phyloP scores from a whole-genome alignment of 2,888 invertebrate species.

The Eupithecia tripunctaria region DNA sequence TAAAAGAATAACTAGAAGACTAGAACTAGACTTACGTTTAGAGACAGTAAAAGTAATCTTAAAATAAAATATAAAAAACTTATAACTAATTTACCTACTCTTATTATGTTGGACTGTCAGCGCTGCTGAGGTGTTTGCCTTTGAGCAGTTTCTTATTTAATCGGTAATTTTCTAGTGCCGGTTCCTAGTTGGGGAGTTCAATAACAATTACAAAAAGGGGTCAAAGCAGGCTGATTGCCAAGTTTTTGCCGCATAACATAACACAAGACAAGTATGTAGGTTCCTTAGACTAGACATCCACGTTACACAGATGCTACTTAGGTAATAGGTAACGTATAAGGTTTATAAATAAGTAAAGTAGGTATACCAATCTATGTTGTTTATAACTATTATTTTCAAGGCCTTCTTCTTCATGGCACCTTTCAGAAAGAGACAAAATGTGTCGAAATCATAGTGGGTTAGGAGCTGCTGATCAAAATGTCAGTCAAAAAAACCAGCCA shows the following conservation, averaged over 20 bases:
- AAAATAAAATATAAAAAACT: no score
- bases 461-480: neutral
- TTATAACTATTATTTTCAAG: neutral
- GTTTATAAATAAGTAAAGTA: no score
- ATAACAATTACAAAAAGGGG: constrained; percentile 13
- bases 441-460: neutral
- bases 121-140: no score
- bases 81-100: no score
- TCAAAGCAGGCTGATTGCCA: constrained; percentile 8
- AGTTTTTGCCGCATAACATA: constrained; percentile 14
- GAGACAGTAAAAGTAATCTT: no score
- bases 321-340: no score
- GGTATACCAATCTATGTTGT: no score
- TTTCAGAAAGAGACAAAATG: neutral
- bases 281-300: no score
- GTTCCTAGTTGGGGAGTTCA: constrained; percentile 5
- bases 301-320: no score
- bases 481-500: neutral
- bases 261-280: neutral
- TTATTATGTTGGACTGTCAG: no score
- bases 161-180: neutral
- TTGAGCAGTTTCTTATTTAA: neutral
- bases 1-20: no score
- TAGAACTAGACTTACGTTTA: no score
- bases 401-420: neutral